phyloP scores from a whole-genome alignment of 2,797 vertebrate genomes.

The Leucoraja ocellata region DNA sequence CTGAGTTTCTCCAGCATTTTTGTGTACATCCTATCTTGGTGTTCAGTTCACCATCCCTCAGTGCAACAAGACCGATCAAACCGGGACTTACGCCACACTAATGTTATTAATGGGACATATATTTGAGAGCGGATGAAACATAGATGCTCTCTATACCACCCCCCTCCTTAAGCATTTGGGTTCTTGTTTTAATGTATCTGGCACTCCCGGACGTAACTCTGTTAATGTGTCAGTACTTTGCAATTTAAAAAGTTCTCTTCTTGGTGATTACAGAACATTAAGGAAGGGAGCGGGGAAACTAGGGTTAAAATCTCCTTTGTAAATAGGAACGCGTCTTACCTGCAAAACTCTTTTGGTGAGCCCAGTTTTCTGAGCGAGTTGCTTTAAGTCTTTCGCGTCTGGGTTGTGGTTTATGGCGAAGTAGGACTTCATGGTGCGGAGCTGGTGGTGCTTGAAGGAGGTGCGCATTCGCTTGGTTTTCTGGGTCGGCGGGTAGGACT shows the following conservation, averaged over 20 bases:
- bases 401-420: constrained; percentile 99
- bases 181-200: neutral
- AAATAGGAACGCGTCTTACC: constrained; percentile 69
- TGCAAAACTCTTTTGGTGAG: constrained; percentile 98
- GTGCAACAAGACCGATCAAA: too few species aligned
- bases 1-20: too few species aligned
- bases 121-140: constrained; percentile 33
- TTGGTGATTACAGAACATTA: neutral
- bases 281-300: neutral
- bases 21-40: too few species aligned
- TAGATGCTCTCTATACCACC: neutral
- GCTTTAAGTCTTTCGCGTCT: constrained; percentile 98
- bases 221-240: neutral
- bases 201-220: neutral
- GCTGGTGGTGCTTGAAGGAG: constrained; percentile 98
- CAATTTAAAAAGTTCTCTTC: neutral
- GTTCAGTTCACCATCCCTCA: neutral
- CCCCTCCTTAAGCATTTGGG: neutral
- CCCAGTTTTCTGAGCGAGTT: constrained; percentile 98
- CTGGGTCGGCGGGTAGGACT: constrained; percentile 88
- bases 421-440: constrained; percentile 99
- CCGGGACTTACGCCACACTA: neutral
- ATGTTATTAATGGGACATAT: neutral
- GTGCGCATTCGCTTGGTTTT: constrained; percentile 99
- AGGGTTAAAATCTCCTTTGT: neutral